A percentile compares a stretch with the other conserved stretches of the same genome.
Evolutionary conservation across 2,113 vertebrate species (phyloP).

Genomic region (Cavia aperea): DNA sequence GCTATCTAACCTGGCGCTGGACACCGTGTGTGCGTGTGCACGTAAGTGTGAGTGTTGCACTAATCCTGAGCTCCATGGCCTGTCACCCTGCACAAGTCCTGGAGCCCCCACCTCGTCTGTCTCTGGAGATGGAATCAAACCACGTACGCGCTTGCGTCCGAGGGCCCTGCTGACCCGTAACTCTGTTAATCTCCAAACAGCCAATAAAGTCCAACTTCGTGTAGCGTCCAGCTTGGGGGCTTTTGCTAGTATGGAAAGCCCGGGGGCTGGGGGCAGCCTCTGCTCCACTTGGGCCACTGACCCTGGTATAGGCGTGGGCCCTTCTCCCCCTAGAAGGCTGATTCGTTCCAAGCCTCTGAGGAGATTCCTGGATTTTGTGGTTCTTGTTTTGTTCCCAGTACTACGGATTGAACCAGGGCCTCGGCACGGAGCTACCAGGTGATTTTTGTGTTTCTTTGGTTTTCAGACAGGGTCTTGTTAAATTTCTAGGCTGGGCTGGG

Average conservation of each 20-base stretch:
- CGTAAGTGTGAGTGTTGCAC: slow-evolving; percentile 52
- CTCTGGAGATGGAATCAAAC: slow-evolving; percentile 77
- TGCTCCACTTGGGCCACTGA: neutral
- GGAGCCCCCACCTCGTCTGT: slow-evolving; percentile 67
- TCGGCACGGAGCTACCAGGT: neutral
- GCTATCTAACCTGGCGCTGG: slow-evolving; percentile 70
- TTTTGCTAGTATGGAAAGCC: neutral
- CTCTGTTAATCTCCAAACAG: slow-evolving; percentile 60
- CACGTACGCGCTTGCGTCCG: slow-evolving; percentile 76
- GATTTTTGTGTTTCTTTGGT: neutral
- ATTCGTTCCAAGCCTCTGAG: accelerated
- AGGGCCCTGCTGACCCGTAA: slow-evolving; percentile 70
- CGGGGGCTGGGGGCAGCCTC: neutral
- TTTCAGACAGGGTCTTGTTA: neutral
- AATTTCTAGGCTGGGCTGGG: no score
- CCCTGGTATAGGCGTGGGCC: neutral
- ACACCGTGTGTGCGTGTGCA: slow-evolving; percentile 65
- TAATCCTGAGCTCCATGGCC: slow-evolving; percentile 42
- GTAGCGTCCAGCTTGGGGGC: neutral
- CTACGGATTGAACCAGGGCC: neutral
- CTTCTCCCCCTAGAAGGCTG: neutral
- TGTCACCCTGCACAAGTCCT: slow-evolving; percentile 64
- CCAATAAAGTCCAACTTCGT: slow-evolving; percentile 73
- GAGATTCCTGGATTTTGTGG: neutral
- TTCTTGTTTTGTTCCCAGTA: neutral